A percentile compares a stretch with the other conserved stretches of the same genome.
Evolutionary conservation across 2,888 invertebrate species (phyloP).

Genomic region (Cheilosia impressa): DNA sequence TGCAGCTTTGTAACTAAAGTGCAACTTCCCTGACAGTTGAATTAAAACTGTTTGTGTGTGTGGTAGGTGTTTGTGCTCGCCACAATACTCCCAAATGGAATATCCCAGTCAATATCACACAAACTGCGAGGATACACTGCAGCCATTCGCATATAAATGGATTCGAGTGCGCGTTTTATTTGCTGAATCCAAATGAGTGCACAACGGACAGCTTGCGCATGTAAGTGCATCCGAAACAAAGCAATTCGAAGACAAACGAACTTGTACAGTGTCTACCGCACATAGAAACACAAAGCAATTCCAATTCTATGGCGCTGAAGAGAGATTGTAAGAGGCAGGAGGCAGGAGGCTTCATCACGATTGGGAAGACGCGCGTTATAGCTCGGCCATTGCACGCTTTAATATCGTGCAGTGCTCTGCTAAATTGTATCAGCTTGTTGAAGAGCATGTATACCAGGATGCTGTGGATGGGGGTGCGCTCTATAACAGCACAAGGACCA

Average conservation of each 20-base stretch:
- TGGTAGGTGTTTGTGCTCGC: too few species aligned
- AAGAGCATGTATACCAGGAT: neutral
- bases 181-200: slow-evolving; percentile 60
- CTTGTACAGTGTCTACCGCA: slow-evolving; percentile 39
- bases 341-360: slow-evolving; percentile 11
- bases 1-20: slow-evolving; percentile 17
- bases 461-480: neutral
- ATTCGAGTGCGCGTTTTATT: slow-evolving; percentile 52
- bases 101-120: slow-evolving; percentile 15
- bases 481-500: neutral
- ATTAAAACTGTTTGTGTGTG: slow-evolving; percentile 12
- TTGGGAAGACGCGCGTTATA: slow-evolving; percentile 43
- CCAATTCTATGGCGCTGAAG: neutral
- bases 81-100: neutral
- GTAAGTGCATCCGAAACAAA: slow-evolving; percentile 42
- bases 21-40: slow-evolving; percentile 30
- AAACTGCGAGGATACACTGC: neutral
- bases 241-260: slow-evolving; percentile 57
- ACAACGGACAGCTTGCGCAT: slow-evolving; percentile 28
- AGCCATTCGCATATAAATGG: slow-evolving; percentile 45
- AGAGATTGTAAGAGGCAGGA: neutral
- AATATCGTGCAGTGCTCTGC: slow-evolving; percentile 28
- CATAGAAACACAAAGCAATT: slow-evolving; percentile 51
- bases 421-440: slow-evolving; percentile 47
- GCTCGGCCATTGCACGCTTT: slow-evolving; percentile 37